A percentile compares a stretch with the other conserved stretches of the same genome.
phyloP scores from a whole-genome alignment of 2,113 vertebrate genomes.

The Xenopus laevis region DNA sequence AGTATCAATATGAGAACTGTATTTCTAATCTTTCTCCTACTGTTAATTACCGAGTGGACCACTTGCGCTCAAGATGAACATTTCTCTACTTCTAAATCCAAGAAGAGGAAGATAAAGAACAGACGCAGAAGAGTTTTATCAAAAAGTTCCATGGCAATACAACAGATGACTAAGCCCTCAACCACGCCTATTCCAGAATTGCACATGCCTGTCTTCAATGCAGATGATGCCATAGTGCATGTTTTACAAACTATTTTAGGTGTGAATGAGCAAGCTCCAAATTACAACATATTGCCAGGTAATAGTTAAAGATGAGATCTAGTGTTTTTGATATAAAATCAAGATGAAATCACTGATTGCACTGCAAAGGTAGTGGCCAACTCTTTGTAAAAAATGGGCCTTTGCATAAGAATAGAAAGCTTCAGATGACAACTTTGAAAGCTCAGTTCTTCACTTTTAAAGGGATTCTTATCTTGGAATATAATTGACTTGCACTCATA shows the following conservation, averaged over 20 bases:
- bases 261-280: constrained; percentile 66
- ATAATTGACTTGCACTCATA: too few species aligned
- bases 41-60: constrained; percentile 57
- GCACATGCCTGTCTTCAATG: constrained; percentile 48
- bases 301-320: constrained; percentile 42
- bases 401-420: too few species aligned
- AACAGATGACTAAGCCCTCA: constrained; percentile 3
- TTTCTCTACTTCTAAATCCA: constrained; percentile 44
- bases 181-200: not conserved
- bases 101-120: constrained; percentile 43
- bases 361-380: too few species aligned
- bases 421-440: too few species aligned
- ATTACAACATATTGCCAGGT: constrained; percentile 85
- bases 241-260: constrained; percentile 67
- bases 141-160: constrained; percentile 5
- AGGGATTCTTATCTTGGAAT: too few species aligned
- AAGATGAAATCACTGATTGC: too few species aligned
- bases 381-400: too few species aligned
- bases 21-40: constrained; percentile 54
- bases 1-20: constrained; percentile 66
- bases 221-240: constrained; percentile 56
- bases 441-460: too few species aligned
- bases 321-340: too few species aligned
- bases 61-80: constrained; percentile 53
- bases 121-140: constrained; percentile 38